Evolutionary conservation across 92 coral and sea anemone species (phyloP).

Genomic region (Palythoa grandiflora): DNA sequence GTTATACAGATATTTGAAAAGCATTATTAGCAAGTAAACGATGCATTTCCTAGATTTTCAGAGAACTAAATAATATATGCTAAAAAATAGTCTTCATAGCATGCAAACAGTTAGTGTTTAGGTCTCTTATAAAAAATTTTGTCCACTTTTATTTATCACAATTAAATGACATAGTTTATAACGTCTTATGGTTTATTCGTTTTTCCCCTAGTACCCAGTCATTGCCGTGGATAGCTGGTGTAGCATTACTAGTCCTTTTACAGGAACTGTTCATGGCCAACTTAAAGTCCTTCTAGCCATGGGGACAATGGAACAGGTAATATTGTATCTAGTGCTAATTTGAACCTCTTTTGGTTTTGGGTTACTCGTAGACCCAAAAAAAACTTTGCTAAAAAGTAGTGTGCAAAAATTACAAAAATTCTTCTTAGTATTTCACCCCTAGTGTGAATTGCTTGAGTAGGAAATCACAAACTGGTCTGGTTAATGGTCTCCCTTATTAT

Average conservation of each 20-base stretch:
- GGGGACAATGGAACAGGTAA: slow-evolving; percentile 94
- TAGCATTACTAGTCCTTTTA: slow-evolving; percentile 79
- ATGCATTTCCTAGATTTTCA: too few relatives aligned
- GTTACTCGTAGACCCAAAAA: not conserved
- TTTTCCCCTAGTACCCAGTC: slow-evolving; percentile 81
- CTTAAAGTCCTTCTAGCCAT: slow-evolving; percentile 88
- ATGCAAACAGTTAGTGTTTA: too few relatives aligned
- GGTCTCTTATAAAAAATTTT: too few relatives aligned
- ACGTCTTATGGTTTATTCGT: not conserved
- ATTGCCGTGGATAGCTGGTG: slow-evolving; percentile 91
- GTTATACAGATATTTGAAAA: too few relatives aligned
- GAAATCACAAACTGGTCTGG: not conserved
- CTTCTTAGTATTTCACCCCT: not conserved
- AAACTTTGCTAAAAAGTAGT: not conserved
- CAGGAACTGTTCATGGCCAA: slow-evolving; percentile 82
- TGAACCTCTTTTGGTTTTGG: not conserved
- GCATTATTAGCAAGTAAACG: too few relatives aligned
- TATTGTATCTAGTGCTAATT: not conserved
- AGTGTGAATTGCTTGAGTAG: not conserved
- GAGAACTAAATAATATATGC: too few relatives aligned
- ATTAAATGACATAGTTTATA: too few relatives aligned
- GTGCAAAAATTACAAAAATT: not conserved
- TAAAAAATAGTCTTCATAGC: too few relatives aligned
- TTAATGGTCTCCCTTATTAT: too few relatives aligned
- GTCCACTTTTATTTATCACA: too few relatives aligned